Base-by-base conservation (phyloP, 2,797 vertebrate genomes). In the Rhodeus uyekii region DNA sequence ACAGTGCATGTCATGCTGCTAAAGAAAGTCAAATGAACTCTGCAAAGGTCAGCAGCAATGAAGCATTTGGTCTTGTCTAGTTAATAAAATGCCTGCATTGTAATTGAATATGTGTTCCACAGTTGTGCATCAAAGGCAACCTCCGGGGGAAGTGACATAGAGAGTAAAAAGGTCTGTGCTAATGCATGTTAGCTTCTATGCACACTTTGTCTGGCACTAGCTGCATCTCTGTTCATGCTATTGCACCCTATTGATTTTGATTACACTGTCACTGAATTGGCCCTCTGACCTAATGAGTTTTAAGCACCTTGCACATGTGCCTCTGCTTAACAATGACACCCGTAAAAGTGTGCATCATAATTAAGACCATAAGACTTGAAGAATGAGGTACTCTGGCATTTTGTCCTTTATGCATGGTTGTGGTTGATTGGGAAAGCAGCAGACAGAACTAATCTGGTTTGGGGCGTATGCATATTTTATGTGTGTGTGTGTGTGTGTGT, bases 1-100 rank as follows among this genome's bases (percentile, higher is more conserved):
- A 81, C 85, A 88, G 82, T 72, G 75, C 83, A 83, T 2, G 83
- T 87, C 77, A 87, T 83, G 85, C 78, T 80, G n/a, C 53, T 73
- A 76, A 76, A 38, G 44, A 84, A 74, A 67, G 60, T 39, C 36
- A 67, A 34, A 65, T 55, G 46, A 46, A 44, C 48, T 55, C 29
- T 10, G 19, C 53, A 64, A 48, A 34, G 80, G 27, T 55, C 34
- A 84, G 46, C 60, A 42, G 69, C 18, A 76, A 32, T 48, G 65
- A 69, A 36, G 7, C 68, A 71, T 64, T 82, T 77, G 46, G 39
- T 12, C 27, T 77, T 75, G 72, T 76, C 55, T 48, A 34, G 53
- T 3, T 18, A 44, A 53, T 58, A 55, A 71, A 84, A 42, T 9
- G 36, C 55, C 44, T 34, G 36, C 73, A 64, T 72, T 81, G 42